phyloP scores from a whole-genome alignment of 2,797 vertebrate genomes.

The Typhlichthys subterraneus region DNA sequence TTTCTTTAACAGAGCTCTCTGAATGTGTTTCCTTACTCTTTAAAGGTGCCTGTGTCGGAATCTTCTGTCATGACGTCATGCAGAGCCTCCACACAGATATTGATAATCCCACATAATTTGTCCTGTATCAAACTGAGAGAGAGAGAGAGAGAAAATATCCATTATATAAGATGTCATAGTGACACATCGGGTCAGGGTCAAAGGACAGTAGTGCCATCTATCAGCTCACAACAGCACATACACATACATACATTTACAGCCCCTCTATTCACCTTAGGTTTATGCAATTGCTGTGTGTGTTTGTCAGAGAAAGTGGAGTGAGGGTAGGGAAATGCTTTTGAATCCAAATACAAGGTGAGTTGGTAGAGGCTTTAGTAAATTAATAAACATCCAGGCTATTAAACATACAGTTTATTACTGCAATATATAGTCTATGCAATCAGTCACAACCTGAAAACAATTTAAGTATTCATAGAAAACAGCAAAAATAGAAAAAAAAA shows the following conservation, averaged over 20 bases:
- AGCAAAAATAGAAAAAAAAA: too few species aligned
- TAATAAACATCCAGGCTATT: too few species aligned
- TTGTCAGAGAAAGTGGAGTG: too few species aligned
- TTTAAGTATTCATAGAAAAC: too few species aligned
- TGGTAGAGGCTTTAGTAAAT: too few species aligned
- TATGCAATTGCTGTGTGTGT: too few species aligned
- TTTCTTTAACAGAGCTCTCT: background rate
- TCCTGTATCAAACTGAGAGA: slow-evolving; percentile 90
- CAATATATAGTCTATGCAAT: too few species aligned
- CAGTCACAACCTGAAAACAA: too few species aligned
- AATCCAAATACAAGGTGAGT: too few species aligned
- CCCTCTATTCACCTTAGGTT: slow-evolving; percentile 1
- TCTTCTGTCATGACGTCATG: slow-evolving; percentile 98
- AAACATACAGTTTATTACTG: too few species aligned
- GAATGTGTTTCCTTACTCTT: slow-evolving; percentile 84
- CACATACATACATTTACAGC: slow-evolving; percentile 1
- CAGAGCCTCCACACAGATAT: slow-evolving; percentile 91
- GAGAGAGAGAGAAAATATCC: background rate
- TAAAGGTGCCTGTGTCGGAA: slow-evolving; percentile 88
- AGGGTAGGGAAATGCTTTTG: too few species aligned
- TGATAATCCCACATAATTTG: slow-evolving; percentile 98
- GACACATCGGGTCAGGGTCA: background rate
- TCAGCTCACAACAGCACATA: background rate
- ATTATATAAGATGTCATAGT: background rate
- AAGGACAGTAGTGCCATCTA: background rate